A percentile compares a stretch with the other conserved stretches of the same genome.
These are phyloP conservation scores for Cephus rjabovi DNA, from an alignment of 2,888 invertebrate genomes.

Conservation along the genomic window DNA sequence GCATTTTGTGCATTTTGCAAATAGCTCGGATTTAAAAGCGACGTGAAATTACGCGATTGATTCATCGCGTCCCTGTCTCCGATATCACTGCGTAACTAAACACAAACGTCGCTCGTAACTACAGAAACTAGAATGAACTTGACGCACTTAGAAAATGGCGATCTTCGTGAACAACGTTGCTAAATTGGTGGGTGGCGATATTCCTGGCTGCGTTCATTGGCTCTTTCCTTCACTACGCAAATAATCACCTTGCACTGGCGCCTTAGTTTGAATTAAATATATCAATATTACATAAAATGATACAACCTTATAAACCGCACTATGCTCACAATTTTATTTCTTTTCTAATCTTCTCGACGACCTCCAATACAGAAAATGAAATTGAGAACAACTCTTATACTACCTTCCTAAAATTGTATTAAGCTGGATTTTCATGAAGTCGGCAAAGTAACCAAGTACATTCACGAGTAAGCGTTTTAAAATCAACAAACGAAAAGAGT, in stretches of 20 bases:
- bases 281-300: not conserved
- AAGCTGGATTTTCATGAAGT: not conserved
- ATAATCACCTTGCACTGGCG: not conserved
- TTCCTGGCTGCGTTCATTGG: not conserved
- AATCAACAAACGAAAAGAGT: not conserved
- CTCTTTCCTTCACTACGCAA: not conserved
- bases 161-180: conserved; percentile 1
- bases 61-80: conserved; percentile 44
- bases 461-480: not conserved
- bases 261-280: not conserved
- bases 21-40: conserved; percentile 61
- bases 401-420: not conserved
- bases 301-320: not conserved
- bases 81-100: not conserved
- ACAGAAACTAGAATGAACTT: not conserved
- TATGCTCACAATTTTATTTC: not conserved
- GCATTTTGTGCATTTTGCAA: conserved; percentile 59
- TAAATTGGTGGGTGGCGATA: not conserved
- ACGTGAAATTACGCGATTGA: conserved; percentile 63
- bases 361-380: not conserved
- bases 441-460: not conserved
- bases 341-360: not conserved
- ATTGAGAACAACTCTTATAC: not conserved
- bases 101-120: not conserved
- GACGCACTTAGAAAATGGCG: conserved; percentile 2